These are phyloP conservation scores for Parochlus steinenii DNA, from an alignment of 2,888 invertebrate species.

Conservation along the genomic window DNA sequence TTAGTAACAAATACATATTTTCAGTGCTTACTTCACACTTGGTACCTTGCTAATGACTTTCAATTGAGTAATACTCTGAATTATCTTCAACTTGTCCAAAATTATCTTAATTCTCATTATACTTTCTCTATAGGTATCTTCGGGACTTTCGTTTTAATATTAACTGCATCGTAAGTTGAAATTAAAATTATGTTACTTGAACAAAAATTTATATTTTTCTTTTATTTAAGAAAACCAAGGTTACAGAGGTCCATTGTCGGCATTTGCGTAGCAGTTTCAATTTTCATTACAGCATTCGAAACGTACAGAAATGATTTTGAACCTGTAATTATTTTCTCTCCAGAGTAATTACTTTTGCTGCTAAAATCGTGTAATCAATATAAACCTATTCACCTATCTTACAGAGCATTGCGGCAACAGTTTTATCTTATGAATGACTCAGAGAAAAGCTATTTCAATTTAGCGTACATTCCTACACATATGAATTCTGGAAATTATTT, in stretches of 20 bases:
- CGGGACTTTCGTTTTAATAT: not conserved
- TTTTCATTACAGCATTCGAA: not conserved
- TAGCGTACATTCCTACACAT: not conserved
- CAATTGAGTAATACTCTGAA: no score
- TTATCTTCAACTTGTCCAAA: no score
- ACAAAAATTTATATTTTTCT: not conserved
- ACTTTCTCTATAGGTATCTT: constrained; percentile 3
- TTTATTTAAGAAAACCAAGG: no score
- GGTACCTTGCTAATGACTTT: constrained; percentile 7
- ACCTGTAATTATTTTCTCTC: not conserved
- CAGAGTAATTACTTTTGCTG: not conserved
- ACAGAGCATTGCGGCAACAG: not conserved
- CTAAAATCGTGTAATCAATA: not conserved
- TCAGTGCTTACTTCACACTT: constrained; percentile 8
- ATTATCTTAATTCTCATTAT: no score
- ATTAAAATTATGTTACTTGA: not conserved
- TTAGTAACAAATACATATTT: not conserved
- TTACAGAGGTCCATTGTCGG: no score
- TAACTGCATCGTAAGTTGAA: not conserved
- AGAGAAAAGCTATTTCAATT: not conserved
- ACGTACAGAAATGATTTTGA: not conserved
- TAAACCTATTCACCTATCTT: not conserved
- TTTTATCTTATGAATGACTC: not conserved
- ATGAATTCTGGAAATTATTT: constrained; percentile 2
- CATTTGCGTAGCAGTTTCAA: not conserved